Evolutionary conservation across 1,140 invertebrate genomes (phyloP).

Genomic region (Daktulosphaira vitifoliae): DNA sequence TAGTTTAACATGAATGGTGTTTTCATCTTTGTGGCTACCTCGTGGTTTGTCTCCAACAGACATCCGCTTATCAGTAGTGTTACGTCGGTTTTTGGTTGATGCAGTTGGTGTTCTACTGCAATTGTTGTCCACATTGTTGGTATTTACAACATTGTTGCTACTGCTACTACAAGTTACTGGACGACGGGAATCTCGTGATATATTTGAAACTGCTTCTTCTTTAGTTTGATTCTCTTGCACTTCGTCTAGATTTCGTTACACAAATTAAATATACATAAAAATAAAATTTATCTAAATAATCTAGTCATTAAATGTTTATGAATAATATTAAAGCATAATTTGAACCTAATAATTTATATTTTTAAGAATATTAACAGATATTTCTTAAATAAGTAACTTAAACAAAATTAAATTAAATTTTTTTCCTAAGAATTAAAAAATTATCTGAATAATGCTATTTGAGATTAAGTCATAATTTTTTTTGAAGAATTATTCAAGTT

Average conservation of each 20-base stretch:
- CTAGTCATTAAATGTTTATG: neutral
- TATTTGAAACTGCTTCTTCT: neutral
- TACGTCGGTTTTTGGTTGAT: slow-evolving; percentile 1
- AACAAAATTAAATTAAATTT: too few relatives aligned
- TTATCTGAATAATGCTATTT: too few relatives aligned
- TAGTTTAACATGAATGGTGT: slow-evolving; percentile 11
- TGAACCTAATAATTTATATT: slow-evolving; percentile 6
- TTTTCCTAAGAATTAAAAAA: too few relatives aligned
- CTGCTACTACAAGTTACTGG: neutral
- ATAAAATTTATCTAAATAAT: slow-evolving; percentile 15
- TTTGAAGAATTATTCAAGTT: too few relatives aligned
- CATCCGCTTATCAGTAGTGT: slow-evolving; percentile 11
- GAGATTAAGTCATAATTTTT: too few relatives aligned
- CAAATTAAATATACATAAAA: slow-evolving; percentile 33
- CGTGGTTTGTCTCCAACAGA: slow-evolving; percentile 17
- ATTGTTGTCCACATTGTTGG: too few relatives aligned
- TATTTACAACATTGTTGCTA: too few relatives aligned
- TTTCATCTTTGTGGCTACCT: slow-evolving; percentile 13
- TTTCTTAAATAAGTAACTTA: too few relatives aligned
- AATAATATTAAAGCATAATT: neutral
- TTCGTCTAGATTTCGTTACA: slow-evolving; percentile 32
- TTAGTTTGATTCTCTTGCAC: slow-evolving; percentile 10
- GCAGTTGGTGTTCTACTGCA: neutral
- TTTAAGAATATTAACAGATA: neutral
- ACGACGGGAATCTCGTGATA: slow-evolving; percentile 5